Evolutionary conservation across 2,888 invertebrate species (phyloP).

Genomic region (Lycocerus yunnanus): DNA sequence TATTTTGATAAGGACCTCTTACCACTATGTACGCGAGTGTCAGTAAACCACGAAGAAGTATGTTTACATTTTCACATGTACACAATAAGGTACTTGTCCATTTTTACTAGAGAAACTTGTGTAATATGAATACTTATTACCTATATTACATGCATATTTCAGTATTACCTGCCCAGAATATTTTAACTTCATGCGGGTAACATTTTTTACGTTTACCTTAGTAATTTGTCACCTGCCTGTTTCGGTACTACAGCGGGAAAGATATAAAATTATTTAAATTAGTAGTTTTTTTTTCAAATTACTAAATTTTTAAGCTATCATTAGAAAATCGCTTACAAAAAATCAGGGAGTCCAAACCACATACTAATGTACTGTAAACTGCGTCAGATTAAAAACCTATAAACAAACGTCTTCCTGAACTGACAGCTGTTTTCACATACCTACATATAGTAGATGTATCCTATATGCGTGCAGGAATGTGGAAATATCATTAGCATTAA

Average conservation of each 20-base stretch:
- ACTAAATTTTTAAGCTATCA: not conserved
- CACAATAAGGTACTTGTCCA: not conserved
- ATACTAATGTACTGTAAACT: constrained; percentile 23
- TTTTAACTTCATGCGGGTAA: not conserved
- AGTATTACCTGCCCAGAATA: not conserved
- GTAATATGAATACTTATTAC: not conserved
- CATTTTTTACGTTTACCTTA: not conserved
- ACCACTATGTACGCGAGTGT: not conserved
- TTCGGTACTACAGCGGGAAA: not conserved
- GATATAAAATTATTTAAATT: not conserved
- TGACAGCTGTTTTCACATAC: constrained; percentile 32
- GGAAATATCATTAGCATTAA: constrained; percentile 17
- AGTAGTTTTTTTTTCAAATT: not conserved
- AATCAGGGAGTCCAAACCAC: constrained; percentile 12
- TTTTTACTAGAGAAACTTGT: not conserved
- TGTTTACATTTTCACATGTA: not conserved
- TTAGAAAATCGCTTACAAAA: not conserved
- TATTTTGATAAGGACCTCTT: not conserved
- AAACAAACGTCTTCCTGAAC: constrained; percentile 22
- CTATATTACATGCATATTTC: not conserved
- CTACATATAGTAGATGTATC: not conserved
- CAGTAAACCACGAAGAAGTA: not conserved
- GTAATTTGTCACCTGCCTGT: not conserved
- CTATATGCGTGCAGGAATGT: constrained; percentile 23
- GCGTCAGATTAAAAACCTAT: constrained; percentile 26